A percentile compares a stretch with the other conserved stretches of the same genome.
These are phyloP conservation scores for Xerus inauris DNA, from an alignment of 2,113 vertebrate species.

Conservation along the genomic window DNA sequence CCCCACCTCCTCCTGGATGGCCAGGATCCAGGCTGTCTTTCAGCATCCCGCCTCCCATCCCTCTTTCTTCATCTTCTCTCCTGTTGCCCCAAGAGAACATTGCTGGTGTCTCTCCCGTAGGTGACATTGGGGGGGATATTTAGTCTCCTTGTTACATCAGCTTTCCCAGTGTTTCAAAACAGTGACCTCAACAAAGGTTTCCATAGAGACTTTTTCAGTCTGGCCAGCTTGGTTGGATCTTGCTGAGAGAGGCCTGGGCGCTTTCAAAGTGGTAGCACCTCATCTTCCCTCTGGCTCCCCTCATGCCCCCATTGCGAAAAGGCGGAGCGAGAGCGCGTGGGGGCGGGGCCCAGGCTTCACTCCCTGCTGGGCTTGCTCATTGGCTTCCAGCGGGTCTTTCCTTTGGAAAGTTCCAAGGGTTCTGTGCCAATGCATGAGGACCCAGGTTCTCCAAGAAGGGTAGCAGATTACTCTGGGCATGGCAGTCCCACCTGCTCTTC, in stretches of 20 bases:
- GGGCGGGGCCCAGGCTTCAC: fast-evolving
- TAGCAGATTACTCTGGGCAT: not conserved
- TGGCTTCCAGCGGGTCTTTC: not conserved
- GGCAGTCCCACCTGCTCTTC: not conserved
- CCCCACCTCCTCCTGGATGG: not conserved
- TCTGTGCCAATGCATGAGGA: not conserved
- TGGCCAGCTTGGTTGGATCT: not conserved
- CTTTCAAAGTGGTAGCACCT: not conserved
- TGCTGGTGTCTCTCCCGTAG: not conserved
- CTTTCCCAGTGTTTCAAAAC: not conserved
- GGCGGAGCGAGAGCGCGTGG: not conserved
- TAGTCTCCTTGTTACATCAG: not conserved
- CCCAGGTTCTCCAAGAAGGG: not conserved
- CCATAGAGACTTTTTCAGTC: not conserved
- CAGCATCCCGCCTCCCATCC: no score
- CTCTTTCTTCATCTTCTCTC: not conserved
- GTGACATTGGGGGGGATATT: not conserved
- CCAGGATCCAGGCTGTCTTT: not conserved
- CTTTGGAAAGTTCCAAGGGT: not conserved
- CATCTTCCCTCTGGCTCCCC: not conserved
- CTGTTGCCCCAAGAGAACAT: not conserved
- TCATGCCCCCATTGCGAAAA: not conserved
- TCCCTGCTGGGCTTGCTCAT: not conserved
- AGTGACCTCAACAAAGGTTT: not conserved
- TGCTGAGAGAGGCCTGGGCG: not conserved